Percentiles rank a stretch among this genome's conserved stretches.
Evolutionary conservation across 2,797 vertebrate genomes (phyloP).

Genomic region (Poliocrania exsul): DNA sequence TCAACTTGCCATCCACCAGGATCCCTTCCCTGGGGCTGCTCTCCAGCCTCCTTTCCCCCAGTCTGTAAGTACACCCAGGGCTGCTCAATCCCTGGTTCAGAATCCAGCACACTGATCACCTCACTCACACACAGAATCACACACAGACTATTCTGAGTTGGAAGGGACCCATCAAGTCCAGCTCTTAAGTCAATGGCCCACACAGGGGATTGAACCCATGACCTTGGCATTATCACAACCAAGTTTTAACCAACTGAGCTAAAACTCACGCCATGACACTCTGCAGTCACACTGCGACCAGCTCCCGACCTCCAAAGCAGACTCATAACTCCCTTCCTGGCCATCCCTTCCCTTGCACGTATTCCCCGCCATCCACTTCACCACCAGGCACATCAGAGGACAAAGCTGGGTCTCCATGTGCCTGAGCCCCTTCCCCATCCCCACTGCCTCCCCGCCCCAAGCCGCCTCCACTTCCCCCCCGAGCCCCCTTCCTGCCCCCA

Average conservation of each 20-base stretch:
- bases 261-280: not conserved
- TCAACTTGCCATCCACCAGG: not conserved
- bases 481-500: too few species aligned
- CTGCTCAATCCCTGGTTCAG: not conserved
- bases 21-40: not conserved
- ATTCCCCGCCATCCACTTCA: rapidly evolving
- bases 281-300: not conserved
- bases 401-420: not conserved
- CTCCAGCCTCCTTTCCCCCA: not conserved
- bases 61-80: rapidly evolving
- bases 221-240: too few species aligned
- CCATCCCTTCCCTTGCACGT: too few species aligned
- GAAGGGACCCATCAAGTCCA: too few species aligned
- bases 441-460: not conserved
- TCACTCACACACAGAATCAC: too few species aligned
- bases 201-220: too few species aligned
- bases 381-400: not conserved
- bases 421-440: too few species aligned
- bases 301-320: not conserved
- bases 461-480: too few species aligned
- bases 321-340: too few species aligned
- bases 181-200: too few species aligned
- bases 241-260: too few species aligned
- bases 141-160: too few species aligned
- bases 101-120: not conserved